Evolutionary conservation across 2,888 invertebrate species (phyloP), one percentile per base, ranked within the genome.

Genomic region (Caenorhabditis sp.): DNA sequence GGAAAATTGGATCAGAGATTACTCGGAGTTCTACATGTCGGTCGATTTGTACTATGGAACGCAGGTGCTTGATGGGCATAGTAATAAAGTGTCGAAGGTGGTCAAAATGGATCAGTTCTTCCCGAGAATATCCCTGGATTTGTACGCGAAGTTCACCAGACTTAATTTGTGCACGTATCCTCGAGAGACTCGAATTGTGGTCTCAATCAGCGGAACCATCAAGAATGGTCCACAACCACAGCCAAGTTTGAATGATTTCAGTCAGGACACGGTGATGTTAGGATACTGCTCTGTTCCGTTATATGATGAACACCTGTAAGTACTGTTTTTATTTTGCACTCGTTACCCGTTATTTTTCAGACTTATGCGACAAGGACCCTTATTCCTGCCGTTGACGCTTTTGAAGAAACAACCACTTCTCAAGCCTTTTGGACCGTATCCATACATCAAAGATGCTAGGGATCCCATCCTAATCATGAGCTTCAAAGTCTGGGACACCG

Each of bases 371-470:
- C 83, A 81, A 61, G 84, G 84, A 8, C 80, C 79, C 30, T 46
- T 75, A 8, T 80, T 78, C 45, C 39, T 84, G 3, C 80, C 81
- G 0, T 37, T 84, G n/a, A 80, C 79, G 1, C 55, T 72, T 22
- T 30, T 83, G 52, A 59, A 77, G 13, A 66, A 78, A 20, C 71
- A 83, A 1, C 74, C 78, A n/a, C 58, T 73, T 2, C 55, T 86
- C 13, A 81, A 83, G 50, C 87, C 87, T 9, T 87, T 86, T 80
- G 87, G 87, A 9, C 85, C 87, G 2, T 81, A 83, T 17, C 83
- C 86, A 9, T 78, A 83, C 35, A 81, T 87, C 17, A 65, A 78
- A 35, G 65, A 81, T 41, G 72, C 80, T 0, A 76, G 71, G 2
- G 88, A 87, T 11, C 81, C 85, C 0, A 72, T 88, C 11, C 56